Evolutionary conservation across 1,140 invertebrate genomes (phyloP).

Genomic region (Archivesica marissinica): DNA sequence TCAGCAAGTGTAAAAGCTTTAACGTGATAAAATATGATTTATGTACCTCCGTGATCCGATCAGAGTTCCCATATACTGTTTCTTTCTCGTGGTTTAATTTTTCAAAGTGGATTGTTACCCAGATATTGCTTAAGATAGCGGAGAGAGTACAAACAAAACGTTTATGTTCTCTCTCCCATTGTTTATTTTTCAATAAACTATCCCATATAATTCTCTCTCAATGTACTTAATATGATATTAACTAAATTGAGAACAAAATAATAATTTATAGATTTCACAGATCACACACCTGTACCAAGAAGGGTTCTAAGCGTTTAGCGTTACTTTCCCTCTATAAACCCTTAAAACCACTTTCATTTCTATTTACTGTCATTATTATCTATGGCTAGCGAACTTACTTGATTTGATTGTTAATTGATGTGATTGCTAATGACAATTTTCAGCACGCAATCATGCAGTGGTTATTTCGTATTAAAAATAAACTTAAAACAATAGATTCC

Average conservation of each 20-base stretch:
- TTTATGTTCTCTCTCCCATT: not conserved
- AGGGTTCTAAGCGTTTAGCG: not conserved
- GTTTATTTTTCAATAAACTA: slow-evolving; percentile 30
- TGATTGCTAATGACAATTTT: slow-evolving; percentile 1
- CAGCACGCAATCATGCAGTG: not conserved
- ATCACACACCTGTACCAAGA: not conserved
- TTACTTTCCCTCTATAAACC: not conserved
- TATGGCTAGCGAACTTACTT: not conserved
- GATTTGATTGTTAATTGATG: not conserved
- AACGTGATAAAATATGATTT: slow-evolving; percentile 56
- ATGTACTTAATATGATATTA: slow-evolving; percentile 33
- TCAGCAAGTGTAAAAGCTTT: slow-evolving; percentile 18
- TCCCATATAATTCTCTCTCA: slow-evolving; percentile 24
- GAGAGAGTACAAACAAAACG: slow-evolving; percentile 7
- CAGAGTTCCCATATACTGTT: slow-evolving; percentile 16
- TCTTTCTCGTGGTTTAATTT: slow-evolving; percentile 32
- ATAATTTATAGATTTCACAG: slow-evolving; percentile 22
- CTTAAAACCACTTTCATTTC: no score
- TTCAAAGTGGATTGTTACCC: slow-evolving; percentile 54
- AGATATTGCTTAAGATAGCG: slow-evolving; percentile 17
- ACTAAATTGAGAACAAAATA: slow-evolving; percentile 6
- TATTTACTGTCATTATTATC: no score
- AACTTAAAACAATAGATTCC: not conserved
- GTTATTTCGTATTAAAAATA: no score
- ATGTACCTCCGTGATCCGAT: slow-evolving; percentile 31